Evolutionary conservation across 2,888 invertebrate genomes (phyloP).

Genomic region (Asteroscopus sphinx): DNA sequence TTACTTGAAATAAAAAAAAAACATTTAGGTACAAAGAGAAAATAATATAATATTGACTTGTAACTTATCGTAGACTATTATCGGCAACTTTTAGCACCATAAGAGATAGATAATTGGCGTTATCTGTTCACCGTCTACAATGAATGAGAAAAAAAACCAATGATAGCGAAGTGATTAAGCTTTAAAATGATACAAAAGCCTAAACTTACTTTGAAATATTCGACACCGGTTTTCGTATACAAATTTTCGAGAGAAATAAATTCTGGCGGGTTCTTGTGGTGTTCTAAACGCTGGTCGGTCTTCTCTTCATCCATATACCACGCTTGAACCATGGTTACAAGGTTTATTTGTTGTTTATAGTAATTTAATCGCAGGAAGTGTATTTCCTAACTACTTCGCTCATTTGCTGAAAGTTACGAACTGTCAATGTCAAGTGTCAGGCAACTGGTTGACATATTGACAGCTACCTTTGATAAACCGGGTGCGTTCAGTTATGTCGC

Average conservation of each 20-base stretch:
- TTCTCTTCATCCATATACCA: constrained; percentile 95
- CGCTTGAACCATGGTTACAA: constrained; percentile 94
- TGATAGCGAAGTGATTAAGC: constrained; percentile 32
- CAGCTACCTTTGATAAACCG: constrained; percentile 1
- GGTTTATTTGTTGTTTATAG: constrained; percentile 9
- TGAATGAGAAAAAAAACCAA: constrained; percentile 17
- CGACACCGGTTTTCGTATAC: constrained; percentile 94
- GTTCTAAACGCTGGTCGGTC: constrained; percentile 94
- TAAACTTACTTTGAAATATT: constrained; percentile 94
- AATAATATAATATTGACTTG: neutral
- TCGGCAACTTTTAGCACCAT: too few species aligned
- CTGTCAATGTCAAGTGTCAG: neutral
- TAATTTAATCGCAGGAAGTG: neutral
- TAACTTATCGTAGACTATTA: too few species aligned
- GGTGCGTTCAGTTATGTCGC: too few species aligned
- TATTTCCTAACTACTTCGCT: neutral
- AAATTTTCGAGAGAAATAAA: constrained; percentile 92
- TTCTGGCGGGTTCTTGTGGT: constrained; percentile 94
- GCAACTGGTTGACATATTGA: neutral
- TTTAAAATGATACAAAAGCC: constrained; percentile 14
- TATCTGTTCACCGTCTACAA: constrained; percentile 22
- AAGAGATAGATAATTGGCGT: constrained; percentile 12
- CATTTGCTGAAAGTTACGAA: constrained; percentile 1
- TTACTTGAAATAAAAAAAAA: too few species aligned
- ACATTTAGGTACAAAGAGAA: neutral